These are phyloP conservation scores for Drosophila algonquin DNA, from an alignment of 2,888 invertebrate species.

Conservation along the genomic window DNA sequence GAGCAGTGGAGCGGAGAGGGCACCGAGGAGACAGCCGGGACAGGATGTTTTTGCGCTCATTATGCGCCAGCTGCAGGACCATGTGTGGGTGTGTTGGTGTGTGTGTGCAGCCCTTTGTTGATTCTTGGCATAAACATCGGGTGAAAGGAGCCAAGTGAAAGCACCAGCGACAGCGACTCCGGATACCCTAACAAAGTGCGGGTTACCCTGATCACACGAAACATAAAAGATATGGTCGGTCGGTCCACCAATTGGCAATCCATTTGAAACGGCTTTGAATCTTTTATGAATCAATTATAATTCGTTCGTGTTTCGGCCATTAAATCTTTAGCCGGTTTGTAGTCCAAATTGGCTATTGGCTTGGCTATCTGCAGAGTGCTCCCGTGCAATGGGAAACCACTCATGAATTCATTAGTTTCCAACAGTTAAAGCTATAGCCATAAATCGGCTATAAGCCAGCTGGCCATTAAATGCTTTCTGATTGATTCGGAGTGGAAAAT, in stretches of 20 bases:
- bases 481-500: neutral
- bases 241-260: neutral
- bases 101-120: conserved; percentile 59
- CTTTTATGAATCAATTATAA: neutral
- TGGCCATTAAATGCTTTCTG: neutral
- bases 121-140: conserved; percentile 60
- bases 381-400: neutral
- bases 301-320: neutral
- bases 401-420: neutral
- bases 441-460: neutral
- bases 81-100: conserved; percentile 33
- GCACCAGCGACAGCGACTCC: conserved; percentile 7
- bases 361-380: neutral
- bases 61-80: conserved; percentile 73
- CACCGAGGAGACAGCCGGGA: conserved; percentile 58
- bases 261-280: neutral
- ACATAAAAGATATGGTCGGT: neutral
- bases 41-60: conserved; percentile 78
- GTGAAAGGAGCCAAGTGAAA: conserved; percentile 46
- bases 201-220: neutral
- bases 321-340: no score
- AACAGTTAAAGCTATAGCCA: no score
- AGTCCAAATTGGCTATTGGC: no score
- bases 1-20: neutral
- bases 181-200: conserved; percentile 26